Evolutionary conservation across 2,797 vertebrate species (phyloP).

Genomic region (Xiphophorus birchmanni): DNA sequence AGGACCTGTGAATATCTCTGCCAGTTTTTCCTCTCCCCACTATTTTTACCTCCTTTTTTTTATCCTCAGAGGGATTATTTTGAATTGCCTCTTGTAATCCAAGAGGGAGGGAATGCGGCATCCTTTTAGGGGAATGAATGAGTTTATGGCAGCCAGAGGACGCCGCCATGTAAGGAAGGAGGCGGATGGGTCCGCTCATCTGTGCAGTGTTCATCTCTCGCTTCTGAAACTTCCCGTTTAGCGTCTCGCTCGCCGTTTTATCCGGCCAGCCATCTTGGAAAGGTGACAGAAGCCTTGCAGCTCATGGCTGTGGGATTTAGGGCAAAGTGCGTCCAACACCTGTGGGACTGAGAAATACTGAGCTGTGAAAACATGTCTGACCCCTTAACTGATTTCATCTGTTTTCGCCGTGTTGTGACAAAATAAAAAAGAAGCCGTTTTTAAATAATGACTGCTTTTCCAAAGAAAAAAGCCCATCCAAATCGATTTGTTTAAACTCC

Average conservation of each 20-base stretch:
- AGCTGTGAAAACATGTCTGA: background rate
- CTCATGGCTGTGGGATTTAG: slow-evolving; percentile 39
- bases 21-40: slow-evolving; percentile 33
- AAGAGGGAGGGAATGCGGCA: slow-evolving; percentile 58
- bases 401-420: background rate
- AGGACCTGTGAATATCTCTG: slow-evolving; percentile 54
- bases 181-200: slow-evolving; percentile 34
- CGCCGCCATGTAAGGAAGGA: slow-evolving; percentile 56
- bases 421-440: background rate
- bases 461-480: background rate
- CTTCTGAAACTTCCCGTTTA: slow-evolving; percentile 41
- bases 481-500: background rate
- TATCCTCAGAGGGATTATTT: slow-evolving; percentile 61
- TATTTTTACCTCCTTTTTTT: slow-evolving; percentile 52
- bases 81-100: slow-evolving; percentile 51
- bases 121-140: slow-evolving; percentile 76
- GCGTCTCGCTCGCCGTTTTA: slow-evolving; percentile 44
- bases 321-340: slow-evolving; percentile 3
- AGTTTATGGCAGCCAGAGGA: slow-evolving; percentile 47
- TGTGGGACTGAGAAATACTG: background rate
- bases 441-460: background rate
- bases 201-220: slow-evolving; percentile 33
- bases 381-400: background rate
- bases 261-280: slow-evolving; percentile 26
- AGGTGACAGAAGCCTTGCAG: slow-evolving; percentile 36